Percentiles rank a stretch among this genome's conserved stretches.
Conservation (phyloP, 2,888 invertebrate genomes). For the Trilocha varians region DNA sequence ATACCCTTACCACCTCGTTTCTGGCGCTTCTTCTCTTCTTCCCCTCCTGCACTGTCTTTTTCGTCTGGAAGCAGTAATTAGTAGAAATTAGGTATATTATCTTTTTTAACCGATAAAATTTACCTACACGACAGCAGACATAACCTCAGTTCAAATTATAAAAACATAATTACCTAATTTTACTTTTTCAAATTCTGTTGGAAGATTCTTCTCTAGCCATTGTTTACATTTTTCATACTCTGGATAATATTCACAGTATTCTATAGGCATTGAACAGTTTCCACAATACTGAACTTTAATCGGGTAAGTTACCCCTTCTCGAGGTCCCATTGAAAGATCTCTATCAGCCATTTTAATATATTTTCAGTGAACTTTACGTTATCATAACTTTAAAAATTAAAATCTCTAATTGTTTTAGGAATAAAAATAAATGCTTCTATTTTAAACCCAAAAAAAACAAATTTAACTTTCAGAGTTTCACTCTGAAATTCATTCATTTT, state of each 20-base stretch:
- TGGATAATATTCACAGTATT: conserved; percentile 99
- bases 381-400: conserved; percentile 10
- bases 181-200: conserved; percentile 92
- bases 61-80: conserved; percentile 51
- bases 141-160: conserved; percentile 7
- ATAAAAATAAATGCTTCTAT: neutral
- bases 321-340: conserved; percentile 76
- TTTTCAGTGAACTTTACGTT: conserved; percentile 9
- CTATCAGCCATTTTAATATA: conserved; percentile 68
- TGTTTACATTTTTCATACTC: conserved; percentile 97
- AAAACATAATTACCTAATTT: conserved; percentile 73
- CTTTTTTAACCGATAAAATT: neutral
- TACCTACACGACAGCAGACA: neutral
- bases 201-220: conserved; percentile 96
- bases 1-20: conserved; percentile 98
- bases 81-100: neutral
- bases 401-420: conserved; percentile 18
- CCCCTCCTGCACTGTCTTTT: conserved; percentile 81
- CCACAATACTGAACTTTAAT: conserved; percentile 91
- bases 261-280: conserved; percentile 95
- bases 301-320: conserved; percentile 85
- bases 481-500: too few relatives aligned
- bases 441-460: too few relatives aligned
- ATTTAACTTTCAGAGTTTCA: too few relatives aligned
- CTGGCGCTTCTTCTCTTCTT: conserved; percentile 95